These are phyloP conservation scores for Melanerpes aurifrons DNA, from an alignment of 2,113 vertebrate species.

Conservation along the genomic window DNA sequence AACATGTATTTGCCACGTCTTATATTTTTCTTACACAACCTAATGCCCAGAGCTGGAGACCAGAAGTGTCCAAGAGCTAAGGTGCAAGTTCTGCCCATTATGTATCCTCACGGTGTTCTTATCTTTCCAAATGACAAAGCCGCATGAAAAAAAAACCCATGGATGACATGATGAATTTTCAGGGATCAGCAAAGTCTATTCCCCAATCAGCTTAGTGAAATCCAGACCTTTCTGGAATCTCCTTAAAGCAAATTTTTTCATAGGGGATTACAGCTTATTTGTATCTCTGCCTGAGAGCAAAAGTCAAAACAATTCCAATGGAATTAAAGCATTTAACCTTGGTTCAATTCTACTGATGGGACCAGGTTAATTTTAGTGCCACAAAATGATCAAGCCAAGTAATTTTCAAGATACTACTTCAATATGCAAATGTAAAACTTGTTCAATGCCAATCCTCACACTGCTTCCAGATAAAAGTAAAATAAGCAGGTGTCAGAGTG, in stretches of 20 bases:
- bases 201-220: neutral
- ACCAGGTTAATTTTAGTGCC: conserved; percentile 4
- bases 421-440: neutral
- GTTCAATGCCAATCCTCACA: neutral
- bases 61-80: neutral
- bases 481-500: neutral
- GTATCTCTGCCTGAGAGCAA: neutral
- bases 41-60: neutral
- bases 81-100: accelerated
- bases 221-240: neutral
- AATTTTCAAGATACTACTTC: conserved; percentile 9
- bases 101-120: neutral
- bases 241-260: neutral
- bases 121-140: neutral
- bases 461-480: conserved; percentile 9
- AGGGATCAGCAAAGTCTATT: neutral
- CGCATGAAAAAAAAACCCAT: neutral
- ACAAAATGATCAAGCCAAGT: neutral
- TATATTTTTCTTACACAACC: neutral
- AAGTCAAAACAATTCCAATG: neutral
- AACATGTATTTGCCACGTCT: neutral
- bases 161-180: neutral
- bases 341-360: neutral
- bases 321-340: conserved; percentile 25
- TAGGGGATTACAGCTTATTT: conserved; percentile 13